phyloP scores from a whole-genome alignment of 2,113 vertebrate genomes.

The Pteropus alecto region DNA sequence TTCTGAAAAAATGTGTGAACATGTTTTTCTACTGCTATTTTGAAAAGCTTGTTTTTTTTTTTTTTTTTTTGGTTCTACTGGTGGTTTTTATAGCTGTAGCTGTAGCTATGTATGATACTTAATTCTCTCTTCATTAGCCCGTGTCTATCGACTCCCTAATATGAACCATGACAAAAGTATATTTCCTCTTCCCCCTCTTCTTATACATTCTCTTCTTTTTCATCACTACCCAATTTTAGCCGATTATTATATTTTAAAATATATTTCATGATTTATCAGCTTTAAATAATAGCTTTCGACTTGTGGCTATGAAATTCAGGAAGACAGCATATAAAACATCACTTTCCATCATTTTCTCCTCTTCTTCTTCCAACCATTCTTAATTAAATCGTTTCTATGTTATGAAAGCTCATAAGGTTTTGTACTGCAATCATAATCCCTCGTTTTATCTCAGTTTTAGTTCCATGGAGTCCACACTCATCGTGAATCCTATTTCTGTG shows the following conservation, averaged over 20 bases:
- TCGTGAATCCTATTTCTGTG: fast-evolving
- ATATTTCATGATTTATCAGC: neutral
- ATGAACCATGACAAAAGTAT: neutral
- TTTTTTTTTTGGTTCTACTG: neutral
- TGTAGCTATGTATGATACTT: neutral
- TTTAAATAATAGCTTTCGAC: neutral
- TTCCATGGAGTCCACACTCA: neutral
- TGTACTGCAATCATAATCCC: neutral
- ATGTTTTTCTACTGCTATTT: neutral
- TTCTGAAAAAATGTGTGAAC: neutral
- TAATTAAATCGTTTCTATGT: neutral
- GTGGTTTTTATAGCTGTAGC: neutral
- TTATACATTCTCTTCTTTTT: neutral
- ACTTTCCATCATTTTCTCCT: neutral
- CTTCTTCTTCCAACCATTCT: neutral
- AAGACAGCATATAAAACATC: neutral
- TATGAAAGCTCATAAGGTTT: neutral
- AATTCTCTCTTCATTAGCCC: neutral
- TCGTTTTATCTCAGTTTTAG: neutral
- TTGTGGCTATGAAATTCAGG: neutral
- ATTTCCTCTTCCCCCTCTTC: neutral
- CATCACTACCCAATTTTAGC: no score
- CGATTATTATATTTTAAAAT: neutral
- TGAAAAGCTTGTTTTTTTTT: neutral
- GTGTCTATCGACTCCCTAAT: neutral